Evolutionary conservation across 2,797 vertebrate species (phyloP).

Genomic region (Rhinichthys osculus): DNA sequence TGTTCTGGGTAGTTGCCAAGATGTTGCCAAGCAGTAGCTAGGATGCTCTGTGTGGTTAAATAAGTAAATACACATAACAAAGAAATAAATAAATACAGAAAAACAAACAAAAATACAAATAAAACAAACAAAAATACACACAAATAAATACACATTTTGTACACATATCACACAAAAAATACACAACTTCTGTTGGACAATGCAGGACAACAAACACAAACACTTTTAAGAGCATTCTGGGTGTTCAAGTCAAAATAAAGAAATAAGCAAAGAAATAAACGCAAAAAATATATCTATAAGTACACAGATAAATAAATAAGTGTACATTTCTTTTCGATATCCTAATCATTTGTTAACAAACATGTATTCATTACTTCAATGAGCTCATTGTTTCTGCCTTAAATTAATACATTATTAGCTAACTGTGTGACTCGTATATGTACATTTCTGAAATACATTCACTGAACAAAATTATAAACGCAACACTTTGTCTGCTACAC

Average conservation of each 20-base stretch:
- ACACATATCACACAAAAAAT: neutral
- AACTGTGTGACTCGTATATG: no score
- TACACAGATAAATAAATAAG: neutral
- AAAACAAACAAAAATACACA: neutral
- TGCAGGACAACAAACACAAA: neutral
- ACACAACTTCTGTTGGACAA: neutral
- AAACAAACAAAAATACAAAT: neutral
- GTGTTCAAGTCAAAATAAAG: neutral
- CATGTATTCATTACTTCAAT: no score
- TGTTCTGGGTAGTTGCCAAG: neutral
- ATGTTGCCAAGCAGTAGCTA: neutral
- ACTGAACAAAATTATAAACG: no score
- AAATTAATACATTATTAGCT: no score
- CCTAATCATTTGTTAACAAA: no score
- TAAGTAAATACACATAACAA: neutral
- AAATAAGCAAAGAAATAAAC: neutral
- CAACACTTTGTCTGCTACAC: no score
- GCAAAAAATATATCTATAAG: neutral
- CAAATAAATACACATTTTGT: neutral
- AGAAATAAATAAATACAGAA: neutral
- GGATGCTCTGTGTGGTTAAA: neutral
- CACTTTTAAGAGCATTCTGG: neutral
- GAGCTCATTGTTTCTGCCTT: no score
- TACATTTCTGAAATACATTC: no score
- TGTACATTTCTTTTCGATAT: no score